A percentile compares a stretch with the other conserved stretches of the same genome.
Evolutionary conservation across 2,113 vertebrate genomes (phyloP).

Genomic region (Telmatochromis sp.): DNA sequence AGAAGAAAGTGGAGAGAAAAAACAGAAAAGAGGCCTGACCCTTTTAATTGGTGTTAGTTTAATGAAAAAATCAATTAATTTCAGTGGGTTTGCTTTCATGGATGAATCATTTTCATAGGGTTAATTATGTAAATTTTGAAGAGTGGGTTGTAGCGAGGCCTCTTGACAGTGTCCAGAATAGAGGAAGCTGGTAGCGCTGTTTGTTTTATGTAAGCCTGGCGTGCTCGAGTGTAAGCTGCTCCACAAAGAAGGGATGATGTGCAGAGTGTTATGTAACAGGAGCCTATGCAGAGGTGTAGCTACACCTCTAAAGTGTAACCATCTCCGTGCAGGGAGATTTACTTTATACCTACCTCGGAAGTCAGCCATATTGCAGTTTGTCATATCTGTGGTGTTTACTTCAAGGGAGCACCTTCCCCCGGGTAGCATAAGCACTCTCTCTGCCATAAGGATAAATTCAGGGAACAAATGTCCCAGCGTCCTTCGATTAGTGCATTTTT

Average conservation of each 20-base stretch:
- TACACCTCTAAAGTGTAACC: background rate
- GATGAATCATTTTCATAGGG: background rate
- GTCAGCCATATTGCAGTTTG: background rate
- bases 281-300: background rate
- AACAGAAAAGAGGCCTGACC: background rate
- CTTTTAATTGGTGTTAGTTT: background rate
- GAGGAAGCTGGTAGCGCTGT: background rate
- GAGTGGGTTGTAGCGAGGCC: background rate
- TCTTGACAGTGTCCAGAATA: background rate
- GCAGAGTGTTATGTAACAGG: background rate
- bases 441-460: background rate
- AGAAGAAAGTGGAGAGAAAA: background rate
- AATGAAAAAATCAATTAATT: background rate
- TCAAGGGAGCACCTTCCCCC: background rate
- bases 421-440: background rate
- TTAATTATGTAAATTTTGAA: background rate
- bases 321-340: background rate
- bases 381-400: background rate
- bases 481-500: background rate
- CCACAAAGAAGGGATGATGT: background rate
- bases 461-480: background rate
- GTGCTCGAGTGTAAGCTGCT: background rate
- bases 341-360: background rate
- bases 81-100: background rate
- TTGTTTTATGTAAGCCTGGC: background rate